These are phyloP conservation scores for Mechanitis messenoides DNA, from an alignment of 2,888 invertebrate genomes.

Conservation along the genomic window DNA sequence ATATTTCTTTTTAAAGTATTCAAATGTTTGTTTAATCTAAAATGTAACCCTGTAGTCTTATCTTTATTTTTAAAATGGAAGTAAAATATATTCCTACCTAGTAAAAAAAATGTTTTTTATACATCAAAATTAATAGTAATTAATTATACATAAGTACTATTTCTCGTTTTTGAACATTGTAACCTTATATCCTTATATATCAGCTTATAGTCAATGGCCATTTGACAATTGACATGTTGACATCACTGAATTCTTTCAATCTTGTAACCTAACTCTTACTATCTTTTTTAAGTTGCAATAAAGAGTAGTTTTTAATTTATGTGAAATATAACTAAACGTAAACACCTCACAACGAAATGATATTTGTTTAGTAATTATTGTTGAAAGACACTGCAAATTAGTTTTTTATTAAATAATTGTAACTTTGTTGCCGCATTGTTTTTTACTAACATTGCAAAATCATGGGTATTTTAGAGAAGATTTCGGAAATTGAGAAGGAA, in stretches of 20 bases:
- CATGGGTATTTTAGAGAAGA: constrained; percentile 99
- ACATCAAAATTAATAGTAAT: too few species aligned
- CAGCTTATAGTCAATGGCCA: constrained; percentile 2
- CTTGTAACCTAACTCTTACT: constrained; percentile 29
- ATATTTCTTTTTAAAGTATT: too few species aligned
- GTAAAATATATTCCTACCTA: too few species aligned
- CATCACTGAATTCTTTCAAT: constrained; percentile 22
- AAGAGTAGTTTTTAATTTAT: constrained; percentile 14
- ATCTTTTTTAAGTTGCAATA: constrained; percentile 14
- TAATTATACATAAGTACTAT: too few species aligned
- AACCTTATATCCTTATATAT: neutral
- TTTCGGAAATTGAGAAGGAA: constrained; percentile 98
- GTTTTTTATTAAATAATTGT: constrained; percentile 18
- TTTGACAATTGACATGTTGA: constrained; percentile 24
- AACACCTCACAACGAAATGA: constrained; percentile 21
- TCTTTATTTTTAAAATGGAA: too few species aligned
- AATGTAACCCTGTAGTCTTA: too few species aligned
- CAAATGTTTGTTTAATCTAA: too few species aligned
- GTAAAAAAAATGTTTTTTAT: too few species aligned
- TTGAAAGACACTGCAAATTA: constrained; percentile 10
- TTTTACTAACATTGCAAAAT: constrained; percentile 26
- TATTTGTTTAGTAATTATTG: constrained; percentile 19
- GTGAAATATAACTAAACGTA: constrained; percentile 7
- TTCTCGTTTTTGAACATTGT: too few species aligned
- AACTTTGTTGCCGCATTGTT: constrained; percentile 17